phyloP scores from a whole-genome alignment of 2,888 invertebrate species.

The Limnephilus auricula region DNA sequence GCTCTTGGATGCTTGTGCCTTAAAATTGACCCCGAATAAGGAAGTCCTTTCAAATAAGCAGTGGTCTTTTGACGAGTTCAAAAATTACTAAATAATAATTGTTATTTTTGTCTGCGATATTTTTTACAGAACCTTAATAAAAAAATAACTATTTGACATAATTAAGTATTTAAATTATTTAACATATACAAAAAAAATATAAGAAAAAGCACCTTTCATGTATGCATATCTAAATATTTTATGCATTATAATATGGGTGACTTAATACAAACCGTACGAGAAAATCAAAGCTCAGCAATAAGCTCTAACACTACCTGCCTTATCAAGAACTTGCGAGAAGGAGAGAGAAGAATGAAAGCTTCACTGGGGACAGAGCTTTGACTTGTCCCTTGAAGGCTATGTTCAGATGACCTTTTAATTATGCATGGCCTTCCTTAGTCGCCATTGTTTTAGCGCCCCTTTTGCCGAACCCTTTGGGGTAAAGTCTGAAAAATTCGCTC shows the following conservation, averaged over 20 bases:
- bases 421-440: neutral
- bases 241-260: neutral
- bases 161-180: too few species aligned
- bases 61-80: too few species aligned
- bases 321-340: neutral
- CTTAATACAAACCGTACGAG: neutral
- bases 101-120: too few species aligned
- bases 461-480: neutral
- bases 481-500: neutral
- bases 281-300: neutral
- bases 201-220: too few species aligned
- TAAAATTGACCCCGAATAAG: too few species aligned
- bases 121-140: too few species aligned
- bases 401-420: neutral
- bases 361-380: neutral
- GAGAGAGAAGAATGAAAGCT: neutral
- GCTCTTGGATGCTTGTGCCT: too few species aligned
- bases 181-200: too few species aligned
- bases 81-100: too few species aligned
- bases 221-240: too few species aligned
- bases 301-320: neutral
- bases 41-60: too few species aligned
- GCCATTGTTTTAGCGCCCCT: neutral
- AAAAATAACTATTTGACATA: too few species aligned
- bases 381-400: neutral